These are phyloP conservation scores for Lottia gigantea DNA, from an alignment of 2,888 invertebrate species.

Conservation along the genomic window DNA sequence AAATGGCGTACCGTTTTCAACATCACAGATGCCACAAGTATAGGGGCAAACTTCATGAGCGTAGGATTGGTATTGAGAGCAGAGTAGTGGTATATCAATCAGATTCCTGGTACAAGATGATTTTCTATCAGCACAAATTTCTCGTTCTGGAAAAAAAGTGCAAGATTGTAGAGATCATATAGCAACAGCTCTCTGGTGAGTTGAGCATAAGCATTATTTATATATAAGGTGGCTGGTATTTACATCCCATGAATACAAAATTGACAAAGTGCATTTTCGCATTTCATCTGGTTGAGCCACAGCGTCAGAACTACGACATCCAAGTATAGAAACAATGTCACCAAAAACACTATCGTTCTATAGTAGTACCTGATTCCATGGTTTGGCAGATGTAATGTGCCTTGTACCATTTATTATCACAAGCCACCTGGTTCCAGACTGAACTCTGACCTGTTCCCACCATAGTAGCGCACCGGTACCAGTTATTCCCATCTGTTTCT, in stretches of 20 bases:
- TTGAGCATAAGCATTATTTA: too few relatives aligned
- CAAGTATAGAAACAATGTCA: too few relatives aligned
- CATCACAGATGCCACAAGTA: background rate
- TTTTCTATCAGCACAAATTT: conserved; percentile 1
- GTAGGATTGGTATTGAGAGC: background rate
- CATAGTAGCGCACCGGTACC: background rate
- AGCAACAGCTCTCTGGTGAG: too few relatives aligned
- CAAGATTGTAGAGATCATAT: background rate
- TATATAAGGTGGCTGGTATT: too few relatives aligned
- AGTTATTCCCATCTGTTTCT: background rate
- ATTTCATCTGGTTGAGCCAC: too few relatives aligned
- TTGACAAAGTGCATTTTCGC: too few relatives aligned
- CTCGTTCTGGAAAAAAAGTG: background rate
- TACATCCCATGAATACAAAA: too few relatives aligned
- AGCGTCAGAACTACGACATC: too few relatives aligned
- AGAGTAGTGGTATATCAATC: background rate
- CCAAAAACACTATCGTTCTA: too few relatives aligned
- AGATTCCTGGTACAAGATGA: background rate
- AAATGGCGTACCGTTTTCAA: background rate
- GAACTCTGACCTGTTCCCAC: background rate
- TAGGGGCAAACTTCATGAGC: background rate
- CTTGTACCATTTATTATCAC: conserved; percentile 5
- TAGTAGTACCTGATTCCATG: background rate
- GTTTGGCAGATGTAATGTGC: background rate
- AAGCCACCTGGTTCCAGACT: background rate